Percentiles rank a stretch among this genome's conserved stretches.
Evolutionary conservation across 2,797 vertebrate genomes (phyloP).

Genomic region (Sylvia borin): DNA sequence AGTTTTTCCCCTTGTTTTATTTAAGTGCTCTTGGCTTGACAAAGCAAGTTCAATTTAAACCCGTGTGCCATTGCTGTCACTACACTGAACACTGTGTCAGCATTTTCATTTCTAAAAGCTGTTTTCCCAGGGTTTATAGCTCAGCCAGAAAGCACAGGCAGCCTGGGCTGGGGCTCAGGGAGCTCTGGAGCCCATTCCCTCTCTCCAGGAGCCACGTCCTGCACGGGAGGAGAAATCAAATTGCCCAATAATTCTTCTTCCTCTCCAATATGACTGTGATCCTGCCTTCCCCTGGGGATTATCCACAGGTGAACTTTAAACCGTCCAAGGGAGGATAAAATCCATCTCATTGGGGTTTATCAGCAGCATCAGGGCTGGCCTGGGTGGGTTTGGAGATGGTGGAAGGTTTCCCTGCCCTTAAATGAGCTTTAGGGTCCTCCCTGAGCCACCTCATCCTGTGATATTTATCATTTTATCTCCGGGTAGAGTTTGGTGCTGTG

Average conservation of each 20-base stretch:
- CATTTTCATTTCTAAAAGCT: slow-evolving; percentile 11
- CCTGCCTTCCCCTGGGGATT: background rate
- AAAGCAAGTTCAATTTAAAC: slow-evolving; percentile 20
- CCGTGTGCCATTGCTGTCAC: background rate
- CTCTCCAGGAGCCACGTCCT: background rate
- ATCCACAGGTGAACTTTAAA: background rate
- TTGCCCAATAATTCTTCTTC: background rate
- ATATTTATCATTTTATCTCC: background rate
- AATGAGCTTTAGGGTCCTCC: background rate
- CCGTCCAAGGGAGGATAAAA: background rate
- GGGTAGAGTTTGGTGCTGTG: rapidly evolving
- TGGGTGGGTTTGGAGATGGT: background rate
- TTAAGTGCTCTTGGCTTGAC: slow-evolving; percentile 26
- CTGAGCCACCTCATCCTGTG: background rate
- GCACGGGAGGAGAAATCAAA: background rate
- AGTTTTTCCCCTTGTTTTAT: background rate
- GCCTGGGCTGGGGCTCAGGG: background rate
- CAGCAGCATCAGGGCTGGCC: background rate
- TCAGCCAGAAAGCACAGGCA: background rate
- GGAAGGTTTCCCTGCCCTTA: background rate
- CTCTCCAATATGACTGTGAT: background rate
- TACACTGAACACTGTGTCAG: background rate
- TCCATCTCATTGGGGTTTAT: background rate
- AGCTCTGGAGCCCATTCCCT: background rate
- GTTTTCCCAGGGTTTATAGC: background rate